A percentile compares a stretch with the other conserved stretches of the same genome.
Evolutionary conservation across 1,140 invertebrate species (phyloP).

Genomic region (Nasonia longicornis): DNA sequence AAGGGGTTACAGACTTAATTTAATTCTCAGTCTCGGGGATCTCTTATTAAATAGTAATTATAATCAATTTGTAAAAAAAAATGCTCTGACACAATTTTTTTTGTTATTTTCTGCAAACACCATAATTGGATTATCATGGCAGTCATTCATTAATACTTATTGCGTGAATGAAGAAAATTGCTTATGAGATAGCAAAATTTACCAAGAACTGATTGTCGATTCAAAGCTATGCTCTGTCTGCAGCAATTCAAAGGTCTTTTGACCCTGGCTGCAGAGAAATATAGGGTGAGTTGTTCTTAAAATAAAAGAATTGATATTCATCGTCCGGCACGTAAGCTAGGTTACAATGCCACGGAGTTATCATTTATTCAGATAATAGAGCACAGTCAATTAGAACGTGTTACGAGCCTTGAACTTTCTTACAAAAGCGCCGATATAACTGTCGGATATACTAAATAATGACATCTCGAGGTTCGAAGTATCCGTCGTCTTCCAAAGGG

Average conservation of each 20-base stretch:
- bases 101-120: too few species aligned
- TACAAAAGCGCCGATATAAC: not conserved
- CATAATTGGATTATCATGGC: too few species aligned
- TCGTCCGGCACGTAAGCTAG: not conserved
- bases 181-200: too few species aligned
- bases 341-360: not conserved
- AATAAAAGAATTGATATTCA: not conserved
- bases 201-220: too few species aligned
- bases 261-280: too few species aligned
- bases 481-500: not conserved
- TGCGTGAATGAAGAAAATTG: too few species aligned
- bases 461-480: not conserved
- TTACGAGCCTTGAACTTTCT: constrained; percentile 8
- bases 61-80: too few species aligned
- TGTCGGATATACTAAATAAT: not conserved
- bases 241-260: too few species aligned
- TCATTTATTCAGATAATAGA: not conserved
- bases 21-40: not conserved
- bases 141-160: too few species aligned
- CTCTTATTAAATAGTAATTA: too few species aligned
- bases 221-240: too few species aligned
- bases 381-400: not conserved
- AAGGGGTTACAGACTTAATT: not conserved
- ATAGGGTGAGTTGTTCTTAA: not conserved
- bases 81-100: too few species aligned